Evolutionary conservation across 2,113 vertebrate genomes (phyloP).

Genomic region (Genyomyrus donnyi): DNA sequence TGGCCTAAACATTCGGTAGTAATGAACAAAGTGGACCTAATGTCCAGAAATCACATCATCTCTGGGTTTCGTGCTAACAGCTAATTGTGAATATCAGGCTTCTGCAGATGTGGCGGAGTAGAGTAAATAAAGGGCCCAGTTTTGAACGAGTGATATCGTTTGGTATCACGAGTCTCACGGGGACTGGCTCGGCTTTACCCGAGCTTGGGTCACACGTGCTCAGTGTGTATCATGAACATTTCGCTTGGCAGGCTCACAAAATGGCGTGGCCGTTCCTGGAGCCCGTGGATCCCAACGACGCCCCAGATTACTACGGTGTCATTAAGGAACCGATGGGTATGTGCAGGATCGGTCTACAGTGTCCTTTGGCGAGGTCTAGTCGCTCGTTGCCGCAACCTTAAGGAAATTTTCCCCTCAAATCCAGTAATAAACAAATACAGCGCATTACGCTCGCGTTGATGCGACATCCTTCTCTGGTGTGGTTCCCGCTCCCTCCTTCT

Average conservation of each 20-base stretch:
- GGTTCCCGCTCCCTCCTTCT: neutral
- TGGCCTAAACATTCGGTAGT: neutral
- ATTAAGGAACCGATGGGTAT: slow-evolving; percentile 99
- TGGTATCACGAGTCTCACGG: neutral
- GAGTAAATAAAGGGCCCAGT: neutral
- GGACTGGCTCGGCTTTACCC: neutral
- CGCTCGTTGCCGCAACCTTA: neutral
- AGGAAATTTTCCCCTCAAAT: neutral
- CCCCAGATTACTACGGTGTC: slow-evolving; percentile 94
- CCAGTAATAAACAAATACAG: neutral
- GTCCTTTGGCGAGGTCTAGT: neutral
- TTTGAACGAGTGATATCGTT: neutral
- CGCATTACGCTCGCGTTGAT: neutral
- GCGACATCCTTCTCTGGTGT: neutral
- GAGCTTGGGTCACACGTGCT: neutral
- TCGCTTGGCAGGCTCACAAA: slow-evolving; percentile 77
- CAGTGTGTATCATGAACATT: neutral
- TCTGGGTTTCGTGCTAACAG: neutral
- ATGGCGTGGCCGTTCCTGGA: slow-evolving; percentile 99
- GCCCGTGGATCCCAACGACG: slow-evolving; percentile 91
- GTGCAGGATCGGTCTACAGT: slow-evolving; percentile 29
- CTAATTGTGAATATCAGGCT: neutral
- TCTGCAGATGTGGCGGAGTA: neutral
- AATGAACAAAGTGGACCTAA: neutral
- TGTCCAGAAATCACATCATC: neutral